phyloP scores from a whole-genome alignment of 1,140 invertebrate genomes.

The Cephus cinctus region DNA sequence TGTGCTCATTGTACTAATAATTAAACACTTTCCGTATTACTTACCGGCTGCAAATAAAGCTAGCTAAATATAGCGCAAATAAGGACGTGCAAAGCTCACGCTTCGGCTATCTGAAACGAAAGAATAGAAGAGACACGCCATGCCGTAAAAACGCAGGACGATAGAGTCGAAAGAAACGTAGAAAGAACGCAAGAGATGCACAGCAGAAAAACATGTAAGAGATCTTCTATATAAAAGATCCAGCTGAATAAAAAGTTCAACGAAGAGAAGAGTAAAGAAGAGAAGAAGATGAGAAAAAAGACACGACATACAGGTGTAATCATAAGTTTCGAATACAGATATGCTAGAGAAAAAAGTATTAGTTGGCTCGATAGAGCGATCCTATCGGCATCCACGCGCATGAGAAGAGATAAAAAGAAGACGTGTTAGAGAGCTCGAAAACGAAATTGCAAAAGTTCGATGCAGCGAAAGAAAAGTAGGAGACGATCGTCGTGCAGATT shows the following conservation, averaged over 20 bases:
- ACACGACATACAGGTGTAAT: too few relatives aligned
- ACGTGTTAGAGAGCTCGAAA: neutral
- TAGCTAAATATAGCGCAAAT: constrained; percentile 37
- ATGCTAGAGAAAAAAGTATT: too few relatives aligned
- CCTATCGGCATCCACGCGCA: too few relatives aligned
- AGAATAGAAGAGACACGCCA: constrained; percentile 37
- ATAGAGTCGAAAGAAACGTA: neutral
- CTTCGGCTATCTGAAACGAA: constrained; percentile 40
- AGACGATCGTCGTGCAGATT: constrained; percentile 11
- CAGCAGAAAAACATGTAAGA: too few relatives aligned
- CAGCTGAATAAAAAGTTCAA: neutral
- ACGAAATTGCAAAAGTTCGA: neutral
- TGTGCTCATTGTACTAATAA: neutral
- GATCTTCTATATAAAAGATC: too few relatives aligned
- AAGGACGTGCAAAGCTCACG: constrained; percentile 37
- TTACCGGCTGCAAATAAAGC: constrained; percentile 45
- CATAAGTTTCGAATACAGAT: too few relatives aligned
- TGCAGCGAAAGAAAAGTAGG: neutral
- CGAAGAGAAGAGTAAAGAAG: neutral
- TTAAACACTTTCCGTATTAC: too few relatives aligned
- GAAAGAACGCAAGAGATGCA: too few relatives aligned
- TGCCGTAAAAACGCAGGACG: constrained; percentile 19
- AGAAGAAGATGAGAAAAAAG: neutral
- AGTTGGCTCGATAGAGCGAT: too few relatives aligned
- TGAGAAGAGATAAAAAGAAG: constrained; percentile 5